Evolutionary conservation across 92 coral and sea anemone species (phyloP), one percentile per base, ranked within the genome.

Genomic region (Isaurus tuberculatus): DNA sequence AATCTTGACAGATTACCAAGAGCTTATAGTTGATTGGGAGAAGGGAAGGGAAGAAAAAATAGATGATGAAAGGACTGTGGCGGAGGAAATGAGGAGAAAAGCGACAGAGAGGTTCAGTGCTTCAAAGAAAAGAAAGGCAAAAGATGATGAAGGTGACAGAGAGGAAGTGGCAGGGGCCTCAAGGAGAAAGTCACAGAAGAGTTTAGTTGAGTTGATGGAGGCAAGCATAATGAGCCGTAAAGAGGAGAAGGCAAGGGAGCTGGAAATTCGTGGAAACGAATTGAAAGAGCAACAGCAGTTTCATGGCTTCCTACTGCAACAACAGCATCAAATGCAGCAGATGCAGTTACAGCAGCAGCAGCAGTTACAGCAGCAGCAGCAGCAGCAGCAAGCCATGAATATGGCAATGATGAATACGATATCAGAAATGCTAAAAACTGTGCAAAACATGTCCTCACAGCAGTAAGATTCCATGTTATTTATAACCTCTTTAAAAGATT

Each of bases 1-100:
- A 65, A 83, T 69, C 15, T 49, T 88, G 70, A 88, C 83, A 31
- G 88, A 88, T 31, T 40, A 34, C 65, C 83, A 84, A 60, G 88
- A 84, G 34, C 65, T 55, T 22, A 86, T 79, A 9, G 17, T 80
- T 13, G 80, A 69, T 28, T 80, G 70, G 69, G 79, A 67, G 44
- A 65, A 67, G 32, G 82, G 31, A 23, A 72, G 23, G 20, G 82
- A 31, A 27, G 40, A 80, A 29, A 49, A 70, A 69, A 70, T 66
- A 70, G 84, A 79, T 23, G 65, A 72, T 15, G 78, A 81, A 34
- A 87, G 83, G 78, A 73, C 75, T 19, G 70, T 53, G 53, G 86
- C 64, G 19, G 90, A 86, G 55, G 86, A 80, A 23, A 70, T 70
- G 73, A 69, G 86, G 42, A 53, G 74, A 28, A 86, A 53, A 71